Evolutionary conservation across 1,140 invertebrate species (phyloP), one percentile per base, ranked within the genome.

Genomic region (Drosophila bipectinata): DNA sequence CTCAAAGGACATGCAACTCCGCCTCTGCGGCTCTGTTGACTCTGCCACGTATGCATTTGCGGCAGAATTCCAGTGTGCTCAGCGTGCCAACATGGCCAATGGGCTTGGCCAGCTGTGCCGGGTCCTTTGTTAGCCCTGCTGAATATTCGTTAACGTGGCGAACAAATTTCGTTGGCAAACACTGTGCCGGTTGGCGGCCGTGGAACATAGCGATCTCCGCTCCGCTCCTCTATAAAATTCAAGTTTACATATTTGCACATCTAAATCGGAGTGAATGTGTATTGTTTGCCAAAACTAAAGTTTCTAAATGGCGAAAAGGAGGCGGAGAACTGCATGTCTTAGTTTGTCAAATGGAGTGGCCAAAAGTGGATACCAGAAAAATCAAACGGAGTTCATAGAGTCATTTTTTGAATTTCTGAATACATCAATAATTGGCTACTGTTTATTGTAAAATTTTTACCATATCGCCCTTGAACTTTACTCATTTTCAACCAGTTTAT

Each of bases 91-190:
- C 69, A 87, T 81, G 78, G 61, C 82, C 66, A 72, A 66, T 72
- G 69, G 55, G 64, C 81, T 72, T 64, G 55, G 69, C 81, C 81
- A 81, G 64, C 57, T 57, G 54, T 32, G 54, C 60, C 32, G 61
- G 48, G 5, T 34, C 30, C 79, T 78, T 68, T 87, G 78, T 85
- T 85, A 64, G 78, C 59, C 44, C 62, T 75, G 74, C 74, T 78
- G 82, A 87, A 79, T 87, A 81, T 87, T 87, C 83, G 78, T 87
- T 81, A 88, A 87, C 79, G 82, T 82, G 82, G 57, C 78, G 74
- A 80, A 73, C 72, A 73, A 82, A 87, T 82, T 87, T 82, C 58
- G 82, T 79, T 87, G 83, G 83, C 83, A 87, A 88, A 87, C 83
- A 82, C 7, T 64, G 56, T 10, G 28, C 45, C 39, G 60, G 48